These are phyloP conservation scores for Sinopyrophorus schimmeli DNA, from an alignment of 2,888 invertebrate species.

Conservation along the genomic window DNA sequence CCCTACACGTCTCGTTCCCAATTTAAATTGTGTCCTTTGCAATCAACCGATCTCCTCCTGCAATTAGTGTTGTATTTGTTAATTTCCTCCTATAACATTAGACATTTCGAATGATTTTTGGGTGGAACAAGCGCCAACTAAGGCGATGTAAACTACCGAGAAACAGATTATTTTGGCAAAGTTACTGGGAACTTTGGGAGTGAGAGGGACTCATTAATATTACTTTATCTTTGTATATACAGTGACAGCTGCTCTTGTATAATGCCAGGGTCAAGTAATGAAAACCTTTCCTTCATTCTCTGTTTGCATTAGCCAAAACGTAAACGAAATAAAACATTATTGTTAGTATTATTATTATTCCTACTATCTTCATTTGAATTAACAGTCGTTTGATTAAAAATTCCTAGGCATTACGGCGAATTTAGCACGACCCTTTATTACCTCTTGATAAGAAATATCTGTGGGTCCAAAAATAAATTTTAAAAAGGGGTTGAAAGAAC, in stretches of 20 bases:
- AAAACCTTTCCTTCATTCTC: constrained; percentile 26
- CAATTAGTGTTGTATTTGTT: no score
- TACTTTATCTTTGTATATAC: constrained; percentile 41
- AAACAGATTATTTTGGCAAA: constrained; percentile 15
- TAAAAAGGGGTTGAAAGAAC: no score
- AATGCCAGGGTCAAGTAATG: constrained; percentile 29
- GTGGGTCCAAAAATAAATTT: no score
- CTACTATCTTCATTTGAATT: no score
- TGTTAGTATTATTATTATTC: no score
- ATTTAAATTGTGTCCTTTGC: constrained; percentile 29
- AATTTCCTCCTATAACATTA: no score
- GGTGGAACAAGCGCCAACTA: background rate
- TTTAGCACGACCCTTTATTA: no score
- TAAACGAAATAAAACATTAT: no score
- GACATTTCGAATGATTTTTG: constrained; percentile 27
- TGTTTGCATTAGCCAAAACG: constrained; percentile 17
- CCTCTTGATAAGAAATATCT: no score
- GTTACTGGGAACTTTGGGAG: constrained; percentile 20
- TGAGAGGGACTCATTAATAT: constrained; percentile 39
- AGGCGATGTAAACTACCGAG: background rate
- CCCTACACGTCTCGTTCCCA: constrained; percentile 23
- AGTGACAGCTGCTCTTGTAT: constrained; percentile 37
- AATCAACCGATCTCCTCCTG: no score
- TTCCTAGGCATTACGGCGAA: no score
- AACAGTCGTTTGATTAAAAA: no score